phyloP scores from a whole-genome alignment of 2,888 invertebrate species.

The Andrena fulva region DNA sequence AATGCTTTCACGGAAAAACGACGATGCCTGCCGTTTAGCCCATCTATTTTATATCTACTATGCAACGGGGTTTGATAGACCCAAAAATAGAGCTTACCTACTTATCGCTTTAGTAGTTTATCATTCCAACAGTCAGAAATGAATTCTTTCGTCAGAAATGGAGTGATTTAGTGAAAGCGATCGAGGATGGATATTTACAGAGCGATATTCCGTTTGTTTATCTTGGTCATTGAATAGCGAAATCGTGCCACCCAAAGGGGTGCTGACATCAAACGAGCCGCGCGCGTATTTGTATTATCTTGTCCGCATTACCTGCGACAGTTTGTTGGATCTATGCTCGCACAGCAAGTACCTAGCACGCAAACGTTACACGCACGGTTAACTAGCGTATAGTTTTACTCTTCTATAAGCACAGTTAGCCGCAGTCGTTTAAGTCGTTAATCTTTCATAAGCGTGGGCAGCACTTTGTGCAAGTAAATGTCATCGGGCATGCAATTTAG shows the following conservation, averaged over 20 bases:
- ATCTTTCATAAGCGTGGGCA: conserved; percentile 24
- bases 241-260: conserved; percentile 18
- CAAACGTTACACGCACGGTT: conserved; percentile 14
- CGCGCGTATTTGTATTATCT: conserved; percentile 14
- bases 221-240: conserved; percentile 25
- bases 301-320: conserved; percentile 7
- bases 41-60: conserved; percentile 9
- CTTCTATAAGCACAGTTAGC: conserved; percentile 12
- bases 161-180: neutral
- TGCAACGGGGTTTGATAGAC: neutral
- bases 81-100: neutral
- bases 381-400: conserved; percentile 18
- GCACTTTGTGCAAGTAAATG: conserved; percentile 24
- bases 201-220: conserved; percentile 1
- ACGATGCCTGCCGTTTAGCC: neutral
- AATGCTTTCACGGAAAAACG: conserved; percentile 37
- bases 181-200: neutral
- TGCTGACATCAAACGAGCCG: conserved; percentile 21
- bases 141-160: neutral
- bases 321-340: neutral
- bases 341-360: neutral
- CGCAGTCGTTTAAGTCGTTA: conserved; percentile 6
- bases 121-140: too few relatives aligned
- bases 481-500: neutral
- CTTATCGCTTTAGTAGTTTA: neutral